Evolutionary conservation across 92 coral and sea anemone genomes (phyloP), one percentile per base, ranked within the genome.

Genomic region (Phymanthus crucifer): DNA sequence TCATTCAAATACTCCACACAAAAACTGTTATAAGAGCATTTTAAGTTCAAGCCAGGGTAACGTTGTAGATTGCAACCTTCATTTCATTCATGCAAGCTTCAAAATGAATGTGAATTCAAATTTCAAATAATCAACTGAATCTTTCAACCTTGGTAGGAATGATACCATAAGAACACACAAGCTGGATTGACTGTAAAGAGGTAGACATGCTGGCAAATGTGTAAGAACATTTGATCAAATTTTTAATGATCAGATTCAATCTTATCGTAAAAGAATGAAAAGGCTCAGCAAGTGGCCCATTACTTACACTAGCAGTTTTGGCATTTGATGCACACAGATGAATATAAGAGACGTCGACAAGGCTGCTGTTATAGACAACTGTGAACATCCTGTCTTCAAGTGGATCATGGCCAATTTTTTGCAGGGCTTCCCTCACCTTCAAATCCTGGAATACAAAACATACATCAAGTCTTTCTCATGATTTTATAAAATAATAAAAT

Each of bases 351-450:
- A 86, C 84, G 23, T 96, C 99, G 17, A 93, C 94, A 68, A 96
- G 92, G 72, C 90, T 96, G 67, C 78, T 90, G 26, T 94, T 90
- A 79, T 81, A 81, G 19, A 87, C 94, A 73, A 96, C 48, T 1
- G 94, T 96, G 69, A 96, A 89, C 37, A 87, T 78, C 43, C 99
- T 77, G 9, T 87, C 90, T 67, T 93, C 93, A 74, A 96, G 80
- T 1, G 84, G 81, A 12, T 87, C 96, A 19, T 86, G 83, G 19
- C 93, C 98, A 68, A 87, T 85, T 52, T 87, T 81, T 47, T 87
- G 94, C 36, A 96, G 73, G 11, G 83, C 70, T 38, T 92, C 97
- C 48, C 91, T 87, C 64, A 93, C 73, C 80, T 89, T 96, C 50
- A 71, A 77, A 85, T 96, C 99, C 99, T 96, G 45, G 69, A 74